A percentile compares a stretch with the other conserved stretches of the same genome.
phyloP scores from a whole-genome alignment of 2,888 invertebrate genomes.

The Panzeria rudis region DNA sequence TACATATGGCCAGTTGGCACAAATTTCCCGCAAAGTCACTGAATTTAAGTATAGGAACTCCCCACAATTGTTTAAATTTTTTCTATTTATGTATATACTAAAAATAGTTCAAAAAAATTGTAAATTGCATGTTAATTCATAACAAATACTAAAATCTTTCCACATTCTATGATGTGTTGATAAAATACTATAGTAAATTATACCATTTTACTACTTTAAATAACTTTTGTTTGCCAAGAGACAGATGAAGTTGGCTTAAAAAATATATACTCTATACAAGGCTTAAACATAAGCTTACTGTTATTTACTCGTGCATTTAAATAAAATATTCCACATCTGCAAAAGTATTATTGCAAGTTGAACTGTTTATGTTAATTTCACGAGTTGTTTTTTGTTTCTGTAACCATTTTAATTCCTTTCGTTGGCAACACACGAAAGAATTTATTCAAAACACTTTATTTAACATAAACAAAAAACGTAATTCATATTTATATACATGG shows the following conservation, averaged over 20 bases:
- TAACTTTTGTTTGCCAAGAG: background rate
- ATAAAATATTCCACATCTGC: conserved; percentile 31
- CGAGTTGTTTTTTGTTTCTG: conserved; percentile 9
- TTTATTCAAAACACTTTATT: conserved; percentile 11
- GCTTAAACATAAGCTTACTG: background rate
- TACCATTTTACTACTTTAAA: background rate
- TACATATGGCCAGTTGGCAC: no score
- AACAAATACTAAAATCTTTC: no score
- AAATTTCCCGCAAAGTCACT: no score
- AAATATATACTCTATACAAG: background rate
- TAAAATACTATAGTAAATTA: conserved; percentile 35
- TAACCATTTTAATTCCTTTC: background rate
- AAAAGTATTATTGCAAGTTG: conserved; percentile 21
- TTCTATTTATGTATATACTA: no score
- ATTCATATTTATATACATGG: conserved; percentile 1
- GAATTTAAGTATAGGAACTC: no score
- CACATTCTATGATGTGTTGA: no score
- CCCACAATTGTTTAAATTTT: no score
- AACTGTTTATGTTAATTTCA: conserved; percentile 60
- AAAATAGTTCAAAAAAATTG: no score
- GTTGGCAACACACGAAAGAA: background rate
- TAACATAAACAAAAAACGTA: background rate
- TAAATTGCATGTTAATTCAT: no score
- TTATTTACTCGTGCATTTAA: conserved; percentile 9
- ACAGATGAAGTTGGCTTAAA: background rate